Base-by-base conservation (phyloP, 2,888 invertebrate species). In the Mesorhabditis spiculigera region DNA sequence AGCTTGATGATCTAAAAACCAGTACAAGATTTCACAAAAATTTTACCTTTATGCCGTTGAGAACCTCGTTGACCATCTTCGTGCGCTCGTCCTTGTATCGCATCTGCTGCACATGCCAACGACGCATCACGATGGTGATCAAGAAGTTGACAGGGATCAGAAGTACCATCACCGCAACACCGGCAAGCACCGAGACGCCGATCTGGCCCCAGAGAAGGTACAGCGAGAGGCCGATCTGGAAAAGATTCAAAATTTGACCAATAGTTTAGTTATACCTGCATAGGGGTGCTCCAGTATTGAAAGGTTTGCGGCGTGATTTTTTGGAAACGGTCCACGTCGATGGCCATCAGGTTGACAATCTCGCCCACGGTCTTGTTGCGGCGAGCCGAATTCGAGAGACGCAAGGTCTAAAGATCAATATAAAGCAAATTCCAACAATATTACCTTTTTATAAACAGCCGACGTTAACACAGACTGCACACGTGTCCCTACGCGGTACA, bases 141-240 rank as follows among this genome's bases (percentile, higher is more conserved):
- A 77, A 64, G 67, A 84, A 86, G 70, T 86, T 86, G 75, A 84
- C 72, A 0, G 86, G 88, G 16, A 98, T 93, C 68, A 97, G 90
- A 66, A 96, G 90, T 63, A 97, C 91, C 93, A 97, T 94, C 58
- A 96, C 93, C 4, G 91, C 93, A 67, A 97, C 88, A n/a, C 95
- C 95, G 65, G 95, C 93, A n/a, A 97, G 87, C 1, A 95, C 93
- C 0, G 95, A 93, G 0, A 93, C 91, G 1, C 90, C 90, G 78
- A 89, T 83, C 72, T 88, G 87, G 75, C 85, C 75, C 87, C 87
- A 89, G 50, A 89, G 85, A 74, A 88, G 87, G 68, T 76, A 82
- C 5, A 86, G 76, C 0, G 85, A 80, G 58, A 78, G 63, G 45
- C 73, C 73, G 43, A 76, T 75, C 71, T 76, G 75, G 28, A 71